These are phyloP conservation scores for Notodonta ziczac DNA, from an alignment of 2,888 invertebrate genomes.

Conservation along the genomic window DNA sequence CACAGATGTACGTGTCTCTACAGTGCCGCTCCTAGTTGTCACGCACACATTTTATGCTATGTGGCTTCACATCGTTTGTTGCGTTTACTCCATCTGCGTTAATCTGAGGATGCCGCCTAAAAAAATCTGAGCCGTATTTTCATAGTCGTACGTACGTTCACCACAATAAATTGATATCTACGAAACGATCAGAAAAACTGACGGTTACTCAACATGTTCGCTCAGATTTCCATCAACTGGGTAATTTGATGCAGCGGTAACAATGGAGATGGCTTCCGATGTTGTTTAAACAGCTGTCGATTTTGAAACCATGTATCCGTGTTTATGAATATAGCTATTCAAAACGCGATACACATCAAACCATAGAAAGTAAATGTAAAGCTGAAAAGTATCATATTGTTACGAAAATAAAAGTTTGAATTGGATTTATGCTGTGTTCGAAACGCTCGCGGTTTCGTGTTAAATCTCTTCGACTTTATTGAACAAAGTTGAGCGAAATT, in stretches of 20 bases:
- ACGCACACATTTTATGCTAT: too few species aligned
- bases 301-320: slow-evolving; percentile 47
- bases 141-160: slow-evolving; percentile 32
- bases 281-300: slow-evolving; percentile 62
- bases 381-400: slow-evolving; percentile 14
- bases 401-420: slow-evolving; percentile 36
- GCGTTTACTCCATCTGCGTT: too few species aligned
- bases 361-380: slow-evolving; percentile 17
- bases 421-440: slow-evolving; percentile 31
- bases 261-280: slow-evolving; percentile 64
- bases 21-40: too few species aligned
- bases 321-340: slow-evolving; percentile 34
- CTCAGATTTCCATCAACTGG: slow-evolving; percentile 64
- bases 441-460: slow-evolving; percentile 42
- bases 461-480: slow-evolving; percentile 55
- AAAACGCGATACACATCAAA: slow-evolving; percentile 23
- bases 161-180: slow-evolving; percentile 45
- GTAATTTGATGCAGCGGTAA: slow-evolving; percentile 64
- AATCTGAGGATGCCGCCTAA: slow-evolving; percentile 19
- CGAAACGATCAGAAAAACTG: slow-evolving; percentile 50
- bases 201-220: slow-evolving; percentile 51
- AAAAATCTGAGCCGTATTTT: slow-evolving; percentile 34
- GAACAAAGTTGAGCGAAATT: slow-evolving; percentile 56
- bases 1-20: too few species aligned
- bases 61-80: too few species aligned